Base-by-base conservation (phyloP, 2,797 vertebrate genomes). In the Epinephelus coioides region DNA sequence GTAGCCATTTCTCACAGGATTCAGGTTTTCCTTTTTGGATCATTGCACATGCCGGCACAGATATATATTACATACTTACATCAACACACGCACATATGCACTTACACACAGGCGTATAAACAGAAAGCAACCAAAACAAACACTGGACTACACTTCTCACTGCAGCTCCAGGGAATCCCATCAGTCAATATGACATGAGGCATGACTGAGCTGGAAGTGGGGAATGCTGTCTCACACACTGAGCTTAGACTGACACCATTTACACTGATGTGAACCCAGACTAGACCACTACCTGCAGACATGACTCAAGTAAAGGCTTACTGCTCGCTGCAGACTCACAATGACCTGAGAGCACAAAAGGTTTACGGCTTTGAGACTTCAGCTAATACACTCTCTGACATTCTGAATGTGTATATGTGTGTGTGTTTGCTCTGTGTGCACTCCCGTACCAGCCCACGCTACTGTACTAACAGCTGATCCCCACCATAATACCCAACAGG, bases 181-280 rank as follows among this genome's bases (percentile, higher is more conserved):
- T 94, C 91, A 88, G 88, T 93, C 92, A 94, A 90, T 89, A 87
- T 93, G 92, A 93, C 91, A 92, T 75, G 81, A 91, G 89, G 88
- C 91, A 92, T 91, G 91, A 91, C 92, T 92, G 92, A 92, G 90
- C 86, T 88, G 83, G 89, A 93, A 91, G 90, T 86, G 88, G 86
- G 80, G 89, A 91, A 89, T 87, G 91, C 89, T 82, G 88, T 85
- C 87, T 91, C 85, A 89, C 86, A 91, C 59, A 73, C 84, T 78
- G 82, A 76, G 87, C 81, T 87, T 53, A 57, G 79, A 83, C 81
- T 88, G 85, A 91, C 90, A 86, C 83, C 75, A 72, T 89, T 91
- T 89, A 88, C 72, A 88, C 90, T 83, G 72, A 87, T 78, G 84
- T 88, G 83, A 91, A 91, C 82, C 73, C 69, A 70, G 85, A 76